These are phyloP conservation scores for Gryon sp. DNA, from an alignment of 1,140 invertebrate genomes.

Conservation along the genomic window DNA sequence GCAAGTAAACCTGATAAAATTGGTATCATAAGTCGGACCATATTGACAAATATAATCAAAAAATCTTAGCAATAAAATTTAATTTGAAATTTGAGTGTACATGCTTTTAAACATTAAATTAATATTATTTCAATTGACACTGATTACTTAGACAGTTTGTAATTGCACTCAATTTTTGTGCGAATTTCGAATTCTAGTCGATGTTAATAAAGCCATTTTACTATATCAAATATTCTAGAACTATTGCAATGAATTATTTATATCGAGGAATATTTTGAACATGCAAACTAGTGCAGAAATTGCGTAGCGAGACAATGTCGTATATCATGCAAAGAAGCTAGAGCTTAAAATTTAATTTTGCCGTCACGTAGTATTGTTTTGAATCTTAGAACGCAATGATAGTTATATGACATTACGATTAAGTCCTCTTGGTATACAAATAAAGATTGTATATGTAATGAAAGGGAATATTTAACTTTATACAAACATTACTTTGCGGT, in stretches of 20 bases:
- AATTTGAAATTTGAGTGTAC: too few relatives aligned
- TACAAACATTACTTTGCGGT: too few relatives aligned
- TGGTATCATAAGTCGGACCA: too few relatives aligned
- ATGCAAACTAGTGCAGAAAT: conserved; percentile 27
- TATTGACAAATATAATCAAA: too few relatives aligned
- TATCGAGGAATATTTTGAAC: conserved; percentile 39
- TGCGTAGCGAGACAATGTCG: conserved; percentile 25
- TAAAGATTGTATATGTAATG: not conserved
- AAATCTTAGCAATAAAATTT: too few relatives aligned
- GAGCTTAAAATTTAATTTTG: conserved; percentile 34
- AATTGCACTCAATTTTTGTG: too few relatives aligned
- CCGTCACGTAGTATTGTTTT: conserved; percentile 22
- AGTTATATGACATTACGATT: conserved; percentile 12
- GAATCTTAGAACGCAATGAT: conserved; percentile 13
- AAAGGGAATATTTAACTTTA: too few relatives aligned
- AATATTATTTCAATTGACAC: too few relatives aligned
- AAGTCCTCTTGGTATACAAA: conserved; percentile 7
- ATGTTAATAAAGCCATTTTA: conserved; percentile 46
- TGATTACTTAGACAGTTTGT: too few relatives aligned
- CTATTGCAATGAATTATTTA: conserved; percentile 52
- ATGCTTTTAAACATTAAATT: too few relatives aligned
- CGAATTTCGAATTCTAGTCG: conserved; percentile 39
- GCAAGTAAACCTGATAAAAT: too few relatives aligned
- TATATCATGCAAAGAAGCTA: conserved; percentile 38
- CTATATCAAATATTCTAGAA: conserved; percentile 24